A percentile compares a stretch with the other conserved stretches of the same genome.
These are phyloP conservation scores for Heterodera filipjevi DNA, from an alignment of 2,888 invertebrate species.

Conservation along the genomic window DNA sequence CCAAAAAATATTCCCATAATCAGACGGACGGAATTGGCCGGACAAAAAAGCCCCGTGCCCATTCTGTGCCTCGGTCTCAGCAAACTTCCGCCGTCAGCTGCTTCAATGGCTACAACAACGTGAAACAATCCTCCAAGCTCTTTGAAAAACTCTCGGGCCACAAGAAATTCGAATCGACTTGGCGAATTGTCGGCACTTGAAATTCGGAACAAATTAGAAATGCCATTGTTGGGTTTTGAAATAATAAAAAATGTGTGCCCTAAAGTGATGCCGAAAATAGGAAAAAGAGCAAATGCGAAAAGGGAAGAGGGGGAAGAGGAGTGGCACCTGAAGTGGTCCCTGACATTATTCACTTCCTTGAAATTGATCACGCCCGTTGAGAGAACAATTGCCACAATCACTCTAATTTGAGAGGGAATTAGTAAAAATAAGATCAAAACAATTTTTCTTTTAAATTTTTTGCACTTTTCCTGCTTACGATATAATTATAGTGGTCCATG, in stretches of 20 bases:
- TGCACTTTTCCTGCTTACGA: constrained; percentile 22
- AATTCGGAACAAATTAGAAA: neutral
- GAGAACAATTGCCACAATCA: constrained; percentile 29
- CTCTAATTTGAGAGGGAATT: constrained; percentile 27
- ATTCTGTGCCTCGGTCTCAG: constrained; percentile 53
- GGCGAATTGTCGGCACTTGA: constrained; percentile 61
- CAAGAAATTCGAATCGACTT: constrained; percentile 57
- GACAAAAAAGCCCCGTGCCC: too few species aligned
- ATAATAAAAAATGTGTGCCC: neutral
- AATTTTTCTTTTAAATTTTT: neutral
- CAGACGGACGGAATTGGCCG: too few species aligned
- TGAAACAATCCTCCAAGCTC: constrained; percentile 63
- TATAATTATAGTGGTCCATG: constrained; percentile 35
- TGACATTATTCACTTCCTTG: constrained; percentile 63
- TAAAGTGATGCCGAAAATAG: too few species aligned
- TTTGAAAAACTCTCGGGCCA: constrained; percentile 58
- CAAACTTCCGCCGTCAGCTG: constrained; percentile 58
- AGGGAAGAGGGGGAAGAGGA: too few species aligned
- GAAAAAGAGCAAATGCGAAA: neutral
- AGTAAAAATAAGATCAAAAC: neutral
- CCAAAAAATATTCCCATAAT: too few species aligned
- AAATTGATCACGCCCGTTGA: constrained; percentile 43
- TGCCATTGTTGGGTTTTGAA: neutral
- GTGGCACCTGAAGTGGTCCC: constrained; percentile 50
- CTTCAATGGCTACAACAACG: constrained; percentile 61